Evolutionary conservation across 2,888 invertebrate genomes (phyloP), one percentile per base, ranked within the genome.

Genomic region (Cordilura impudica): DNA sequence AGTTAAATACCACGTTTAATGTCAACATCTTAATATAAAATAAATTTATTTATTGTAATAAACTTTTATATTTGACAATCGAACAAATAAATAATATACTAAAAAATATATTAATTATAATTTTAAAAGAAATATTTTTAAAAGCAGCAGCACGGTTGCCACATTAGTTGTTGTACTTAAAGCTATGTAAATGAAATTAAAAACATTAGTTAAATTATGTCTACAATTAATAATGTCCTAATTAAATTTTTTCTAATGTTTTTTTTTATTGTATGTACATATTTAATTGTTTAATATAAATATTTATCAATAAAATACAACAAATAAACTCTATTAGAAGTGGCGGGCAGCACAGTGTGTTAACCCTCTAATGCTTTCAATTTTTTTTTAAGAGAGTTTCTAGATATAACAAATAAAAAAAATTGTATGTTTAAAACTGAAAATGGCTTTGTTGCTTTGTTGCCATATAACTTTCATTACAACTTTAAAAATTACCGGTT

Each of bases 151-250:
- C 10, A 39, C 12, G n/a, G 35, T 39, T 39, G 12, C 8, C 10
- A 31, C 12, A 31, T 31, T 31, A 31, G 10, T 31, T 10, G 10
- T 10, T 12, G 35, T 39, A 39, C n/a, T n/a, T 2, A n/a, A 39
- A 1, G n/a, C n/a, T 12, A 0, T 23, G 6, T n/a, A 51, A 16
- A 43, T 43, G 6, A 43, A 43, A 2, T 43, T 16, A 23, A 23
- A 10, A 26, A 23, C 0, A 23, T n/a, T n/a, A n/a, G n/a, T 23
- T 51, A 14, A 78, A 65, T 71, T 47, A 79, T 79, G 75, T 79
- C 35, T 26, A 67, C 63, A 67, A 79, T 79, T 79, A 79, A 79
- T 79, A 75, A 76, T 75, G 19, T 67, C 67, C 67, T 76, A 79
- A 79, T 79, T 79, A 79, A 75, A 75, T 53, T 67, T 72, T 67